Evolutionary conservation across 2,888 invertebrate genomes (phyloP).

Genomic region (Hemistola chrysoprasaria): DNA sequence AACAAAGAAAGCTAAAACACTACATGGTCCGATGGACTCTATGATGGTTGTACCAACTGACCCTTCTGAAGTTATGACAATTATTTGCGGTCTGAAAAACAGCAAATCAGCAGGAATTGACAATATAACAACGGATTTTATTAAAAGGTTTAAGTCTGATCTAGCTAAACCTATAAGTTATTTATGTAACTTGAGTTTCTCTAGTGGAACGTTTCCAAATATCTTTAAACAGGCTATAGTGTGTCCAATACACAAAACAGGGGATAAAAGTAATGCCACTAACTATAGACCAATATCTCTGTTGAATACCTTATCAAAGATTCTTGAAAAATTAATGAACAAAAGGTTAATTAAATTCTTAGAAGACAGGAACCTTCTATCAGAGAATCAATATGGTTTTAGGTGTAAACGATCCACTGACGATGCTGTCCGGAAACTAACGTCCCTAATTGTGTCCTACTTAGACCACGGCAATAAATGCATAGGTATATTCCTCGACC

Average conservation of each 20-base stretch:
- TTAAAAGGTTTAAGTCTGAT: no score
- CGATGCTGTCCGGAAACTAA: background rate
- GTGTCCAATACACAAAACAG: conserved; percentile 20
- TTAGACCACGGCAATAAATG: background rate
- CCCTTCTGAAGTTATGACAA: no score
- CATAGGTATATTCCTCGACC: background rate
- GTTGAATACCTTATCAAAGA: conserved; percentile 18
- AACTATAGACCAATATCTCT: conserved; percentile 29
- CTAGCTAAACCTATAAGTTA: no score
- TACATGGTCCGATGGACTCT: no score
- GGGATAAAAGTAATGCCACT: conserved; percentile 17
- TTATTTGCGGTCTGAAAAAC: no score
- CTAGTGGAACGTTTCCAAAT: conserved; percentile 17
- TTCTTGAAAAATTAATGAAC: conserved; percentile 15
- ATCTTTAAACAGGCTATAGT: conserved; percentile 21
- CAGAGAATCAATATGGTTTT: background rate
- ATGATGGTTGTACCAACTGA: no score
- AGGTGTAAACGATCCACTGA: background rate
- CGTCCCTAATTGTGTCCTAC: no score
- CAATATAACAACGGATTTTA: no score
- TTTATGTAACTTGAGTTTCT: conserved; percentile 6
- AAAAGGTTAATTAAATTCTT: background rate
- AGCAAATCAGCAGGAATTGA: no score
- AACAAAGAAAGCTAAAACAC: no score
- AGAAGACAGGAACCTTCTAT: background rate